Evolutionary conservation across 2,113 vertebrate species (phyloP), one percentile per base, ranked within the genome.

Genomic region (Indicator maculatus): DNA sequence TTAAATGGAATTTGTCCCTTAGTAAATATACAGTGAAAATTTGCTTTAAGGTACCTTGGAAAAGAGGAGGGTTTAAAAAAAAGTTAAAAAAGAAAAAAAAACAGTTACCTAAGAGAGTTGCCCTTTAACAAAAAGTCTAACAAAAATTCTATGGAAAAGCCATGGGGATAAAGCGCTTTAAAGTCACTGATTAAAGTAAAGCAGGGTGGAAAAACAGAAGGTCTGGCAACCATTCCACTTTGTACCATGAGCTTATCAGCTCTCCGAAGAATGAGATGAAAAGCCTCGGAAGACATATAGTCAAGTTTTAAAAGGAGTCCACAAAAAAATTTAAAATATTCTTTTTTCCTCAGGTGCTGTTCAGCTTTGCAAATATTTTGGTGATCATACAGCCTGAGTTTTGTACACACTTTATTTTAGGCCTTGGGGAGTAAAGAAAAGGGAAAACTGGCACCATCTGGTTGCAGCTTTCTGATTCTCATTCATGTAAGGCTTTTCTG

Each of bases 51-150:
- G 19, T 60, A 36, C 28, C 6, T 64, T 31, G 15, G 60, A 47
- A 90, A 86, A 86, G 56, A 85, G 0, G 1, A 10, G 2, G 7
- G 20, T 7, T 39, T 27, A 12, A 23, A n/a, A 15, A 38, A 14
- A 3, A 47, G 9, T 47, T 10, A 21, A 50, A 50, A 21, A 50
- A 21, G 17, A 50, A 24, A 24, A 2, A 0, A n/a, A 56, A 67
- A 81, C 39, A 56, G 14, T 82, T 24, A 20, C 5, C 14, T 45
- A 11, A 65, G 53, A 93, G 26, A 95, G 6, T 27, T 79, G 65
- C 63, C 83, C 88, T 88, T 90, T 90, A 94, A 80, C 30, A 71
- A 92, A 61, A 89, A 61, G 16, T 26, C 70, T 39, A 73, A 33
- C 6, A 8, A 76, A 87, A 84, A 90, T 55, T 59, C n/a, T 26